Base-by-base conservation (phyloP, 2,797 vertebrate genomes). In the Nannoperca australis region DNA sequence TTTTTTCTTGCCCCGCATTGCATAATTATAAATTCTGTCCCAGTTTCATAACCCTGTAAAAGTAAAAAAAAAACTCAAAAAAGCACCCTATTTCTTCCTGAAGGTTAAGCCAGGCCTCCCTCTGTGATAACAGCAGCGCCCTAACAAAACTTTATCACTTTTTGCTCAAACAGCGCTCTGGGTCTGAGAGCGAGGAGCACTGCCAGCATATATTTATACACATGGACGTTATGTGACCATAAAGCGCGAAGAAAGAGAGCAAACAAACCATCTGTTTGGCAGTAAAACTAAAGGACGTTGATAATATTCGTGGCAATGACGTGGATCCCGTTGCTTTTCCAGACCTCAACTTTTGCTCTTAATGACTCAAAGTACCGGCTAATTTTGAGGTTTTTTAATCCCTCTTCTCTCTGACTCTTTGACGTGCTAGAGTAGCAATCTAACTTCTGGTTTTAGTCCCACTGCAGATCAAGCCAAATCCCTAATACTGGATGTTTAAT, bases 231-330 rank as follows among this genome's bases (percentile, higher is more conserved):
- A 65, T 68, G 58, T 22, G 81, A 59, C 74, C 60, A 12, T 69
- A 73, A 78, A 83, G 73, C 17, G 2, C 20, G 30, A 65, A 58
- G 58, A 60, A 5, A 17, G 10, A 62, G 50, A 73, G 56, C 40
- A 80, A 89, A 89, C 83, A 87, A 68, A 76, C 69, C 76, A 80
- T 90, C 85, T 82, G 84, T 79, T 72, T 76, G 65, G 42, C 49
- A 64, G 61, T 58, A 30, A 81, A 85, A 73, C 50, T 30, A 59
- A 78, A 63, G 50, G 69, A 81, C 61, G 27, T 17, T 22, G 59
- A 73, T 78, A 63, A 78, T 79, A 60, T 75, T 49, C 12, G 24
- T 49, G 60, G 58, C 49, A 62, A 42, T 59, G 70, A 69, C 15
- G 24, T 62, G 56, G 34, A 38, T 51, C 30, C 62, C 6, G 17